Evolutionary conservation across 37 sponge, comb jelly and placozoan genomes (phyloP).

Genomic region (Ephydatia muelleri): DNA sequence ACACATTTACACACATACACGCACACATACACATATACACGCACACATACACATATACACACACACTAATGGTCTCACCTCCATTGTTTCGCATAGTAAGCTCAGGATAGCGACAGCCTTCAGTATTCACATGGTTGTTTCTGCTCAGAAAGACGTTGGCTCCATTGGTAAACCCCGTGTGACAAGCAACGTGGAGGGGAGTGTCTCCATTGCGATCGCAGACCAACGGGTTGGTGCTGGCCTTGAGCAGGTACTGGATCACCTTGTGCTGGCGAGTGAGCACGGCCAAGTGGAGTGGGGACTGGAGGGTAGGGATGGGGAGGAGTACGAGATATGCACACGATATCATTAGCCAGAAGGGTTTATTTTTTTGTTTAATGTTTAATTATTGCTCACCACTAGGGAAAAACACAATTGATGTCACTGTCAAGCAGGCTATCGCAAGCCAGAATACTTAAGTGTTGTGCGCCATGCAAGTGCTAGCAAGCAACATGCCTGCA

Average conservation of each 20-base stretch:
- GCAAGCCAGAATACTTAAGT: no score
- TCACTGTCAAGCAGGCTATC: no score
- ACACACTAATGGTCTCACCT: conserved; percentile 36
- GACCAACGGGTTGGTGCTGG: conserved; percentile 70
- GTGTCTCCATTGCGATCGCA: conserved; percentile 89
- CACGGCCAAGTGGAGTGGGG: conserved; percentile 86
- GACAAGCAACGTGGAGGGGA: conserved; percentile 81
- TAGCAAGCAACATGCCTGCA: no score
- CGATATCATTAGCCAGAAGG: neutral
- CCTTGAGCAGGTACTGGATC: conserved; percentile 69
- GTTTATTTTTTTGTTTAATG: no score
- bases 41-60: neutral
- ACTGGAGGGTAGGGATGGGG: conserved; percentile 32
- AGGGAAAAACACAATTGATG: no score
- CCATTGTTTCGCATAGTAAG: conserved; percentile 57
- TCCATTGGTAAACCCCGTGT: conserved; percentile 65
- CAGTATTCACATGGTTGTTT: conserved; percentile 53
- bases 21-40: neutral
- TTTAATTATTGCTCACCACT: neutral
- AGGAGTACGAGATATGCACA: neutral
- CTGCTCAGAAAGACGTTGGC: conserved; percentile 48
- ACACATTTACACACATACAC: neutral
- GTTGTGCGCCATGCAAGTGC: no score
- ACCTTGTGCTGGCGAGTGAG: conserved; percentile 82
- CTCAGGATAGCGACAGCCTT: conserved; percentile 71